These are phyloP conservation scores for Xanthorhoe spadicearia DNA, from an alignment of 2,888 invertebrate species.

Conservation along the genomic window DNA sequence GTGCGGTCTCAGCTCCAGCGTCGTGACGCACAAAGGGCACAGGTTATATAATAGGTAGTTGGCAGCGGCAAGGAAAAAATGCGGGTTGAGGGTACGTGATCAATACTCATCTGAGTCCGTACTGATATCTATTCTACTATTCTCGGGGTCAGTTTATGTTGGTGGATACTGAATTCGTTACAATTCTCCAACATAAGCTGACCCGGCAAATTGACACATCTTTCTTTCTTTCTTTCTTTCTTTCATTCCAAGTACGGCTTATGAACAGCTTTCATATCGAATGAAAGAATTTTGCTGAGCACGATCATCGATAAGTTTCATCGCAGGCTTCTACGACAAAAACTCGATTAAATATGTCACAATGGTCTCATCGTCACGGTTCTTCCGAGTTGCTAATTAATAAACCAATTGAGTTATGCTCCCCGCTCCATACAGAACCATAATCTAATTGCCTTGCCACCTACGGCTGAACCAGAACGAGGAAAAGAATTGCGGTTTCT, in stretches of 20 bases:
- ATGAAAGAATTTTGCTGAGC: slow-evolving; percentile 7
- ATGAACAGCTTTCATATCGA: slow-evolving; percentile 30
- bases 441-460: slow-evolving; percentile 35
- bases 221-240: too few species aligned
- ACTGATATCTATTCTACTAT: too few species aligned
- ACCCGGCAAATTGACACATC: too few species aligned
- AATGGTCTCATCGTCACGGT: slow-evolving; percentile 2
- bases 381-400: slow-evolving; percentile 19
- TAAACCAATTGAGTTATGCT: slow-evolving; percentile 25
- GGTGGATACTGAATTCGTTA: too few species aligned
- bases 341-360: background rate
- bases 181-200: too few species aligned
- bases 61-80: slow-evolving; percentile 21
- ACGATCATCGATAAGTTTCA: background rate
- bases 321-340: too few species aligned
- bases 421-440: slow-evolving; percentile 13
- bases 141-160: too few species aligned
- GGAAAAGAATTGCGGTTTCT: slow-evolving; percentile 39
- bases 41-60: slow-evolving; percentile 15
- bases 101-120: slow-evolving; percentile 38
- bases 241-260: too few species aligned
- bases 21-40: slow-evolving; percentile 49
- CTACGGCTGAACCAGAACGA: slow-evolving; percentile 29
- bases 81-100: slow-evolving; percentile 38
- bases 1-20: slow-evolving; percentile 51